phyloP scores from a whole-genome alignment of 2,113 vertebrate species.

The Macaca nemestrina region DNA sequence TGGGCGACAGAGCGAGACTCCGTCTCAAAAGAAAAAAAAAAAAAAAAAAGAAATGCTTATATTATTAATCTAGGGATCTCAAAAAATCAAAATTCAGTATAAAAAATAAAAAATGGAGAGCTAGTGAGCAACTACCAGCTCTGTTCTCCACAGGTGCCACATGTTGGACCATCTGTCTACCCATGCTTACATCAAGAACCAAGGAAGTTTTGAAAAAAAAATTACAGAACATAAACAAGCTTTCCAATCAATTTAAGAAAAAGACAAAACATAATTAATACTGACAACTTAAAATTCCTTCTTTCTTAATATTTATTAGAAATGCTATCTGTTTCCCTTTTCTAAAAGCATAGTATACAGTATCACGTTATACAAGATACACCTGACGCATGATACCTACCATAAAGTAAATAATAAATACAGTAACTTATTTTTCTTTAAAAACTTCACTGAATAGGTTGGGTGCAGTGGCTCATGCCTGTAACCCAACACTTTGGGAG shows the following conservation, averaged over 20 bases:
- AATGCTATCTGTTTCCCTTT: not conserved
- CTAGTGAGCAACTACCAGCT: not conserved
- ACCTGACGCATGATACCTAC: not conserved
- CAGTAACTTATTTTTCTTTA: not conserved
- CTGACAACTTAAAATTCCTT: not conserved
- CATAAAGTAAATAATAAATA: not conserved
- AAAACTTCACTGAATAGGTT: not conserved
- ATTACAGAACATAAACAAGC: too few species aligned
- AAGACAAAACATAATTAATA: too few species aligned
- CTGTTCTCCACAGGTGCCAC: not conserved
- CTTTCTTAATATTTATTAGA: constrained; percentile 35
- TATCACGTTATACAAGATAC: not conserved
- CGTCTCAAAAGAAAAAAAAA: too few species aligned
- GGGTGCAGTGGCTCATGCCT: too few species aligned
- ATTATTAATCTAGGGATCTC: not conserved
- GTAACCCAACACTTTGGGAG: too few species aligned
- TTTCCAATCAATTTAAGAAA: too few species aligned
- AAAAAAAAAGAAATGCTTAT: not conserved
- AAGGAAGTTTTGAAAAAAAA: too few species aligned
- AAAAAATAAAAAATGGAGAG: not conserved
- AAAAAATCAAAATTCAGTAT: not conserved
- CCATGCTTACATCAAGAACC: too few species aligned
- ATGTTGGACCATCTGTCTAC: not conserved
- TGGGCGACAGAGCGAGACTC: too few species aligned
- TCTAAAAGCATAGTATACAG: not conserved